Conservation (phyloP, 2,113 vertebrate species). For the Oreochromis aureus region DNA sequence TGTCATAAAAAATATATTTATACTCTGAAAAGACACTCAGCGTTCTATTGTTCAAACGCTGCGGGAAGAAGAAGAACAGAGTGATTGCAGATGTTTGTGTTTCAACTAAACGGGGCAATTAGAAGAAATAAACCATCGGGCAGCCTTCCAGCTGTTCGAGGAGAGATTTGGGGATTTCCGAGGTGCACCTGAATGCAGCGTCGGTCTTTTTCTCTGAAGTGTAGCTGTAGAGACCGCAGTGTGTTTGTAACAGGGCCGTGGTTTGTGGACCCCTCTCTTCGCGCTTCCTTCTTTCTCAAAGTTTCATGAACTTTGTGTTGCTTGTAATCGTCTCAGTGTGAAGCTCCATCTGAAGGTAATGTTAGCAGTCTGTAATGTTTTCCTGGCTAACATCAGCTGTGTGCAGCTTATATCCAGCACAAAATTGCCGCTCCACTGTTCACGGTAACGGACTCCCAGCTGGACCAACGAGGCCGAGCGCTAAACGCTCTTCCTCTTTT, state of each 20-base stretch:
- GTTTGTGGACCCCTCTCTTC: not conserved
- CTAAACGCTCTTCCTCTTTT: fast-evolving
- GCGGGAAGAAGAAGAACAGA: not conserved
- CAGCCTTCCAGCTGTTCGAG: not conserved
- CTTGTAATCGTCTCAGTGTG: not conserved
- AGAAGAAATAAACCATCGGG: not conserved
- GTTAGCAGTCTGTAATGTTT: not conserved
- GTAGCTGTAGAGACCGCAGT: not conserved
- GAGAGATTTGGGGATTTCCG: fast-evolving
- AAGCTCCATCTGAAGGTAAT: not conserved
- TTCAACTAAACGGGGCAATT: not conserved
- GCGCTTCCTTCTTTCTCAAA: not conserved
- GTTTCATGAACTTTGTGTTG: not conserved
- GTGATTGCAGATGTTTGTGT: not conserved
- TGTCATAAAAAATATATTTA: not conserved
- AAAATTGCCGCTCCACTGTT: not conserved
- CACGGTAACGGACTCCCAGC: not conserved
- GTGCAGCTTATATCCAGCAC: not conserved
- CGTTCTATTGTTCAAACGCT: not conserved
- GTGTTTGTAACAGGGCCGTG: not conserved
- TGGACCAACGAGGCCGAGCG: not conserved
- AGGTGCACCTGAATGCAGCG: not conserved
- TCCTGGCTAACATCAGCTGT: not conserved
- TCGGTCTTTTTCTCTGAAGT: not conserved
- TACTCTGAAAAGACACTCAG: not conserved